Evolutionary conservation across 1,140 invertebrate genomes (phyloP).

Genomic region (Drosophila ficusphila): DNA sequence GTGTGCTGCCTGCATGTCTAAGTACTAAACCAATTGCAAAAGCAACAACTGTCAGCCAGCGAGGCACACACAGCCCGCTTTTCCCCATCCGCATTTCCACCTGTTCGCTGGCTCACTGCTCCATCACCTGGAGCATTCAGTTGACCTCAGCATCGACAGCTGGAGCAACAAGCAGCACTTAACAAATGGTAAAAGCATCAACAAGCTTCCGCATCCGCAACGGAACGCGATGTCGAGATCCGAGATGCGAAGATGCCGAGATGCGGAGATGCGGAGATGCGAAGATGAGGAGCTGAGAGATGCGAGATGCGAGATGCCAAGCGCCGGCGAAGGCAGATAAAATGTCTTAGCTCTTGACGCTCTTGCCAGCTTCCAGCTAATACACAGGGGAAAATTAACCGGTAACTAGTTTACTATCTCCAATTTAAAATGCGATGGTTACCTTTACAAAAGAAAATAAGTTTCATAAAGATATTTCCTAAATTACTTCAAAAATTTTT

Average conservation of each 20-base stretch:
- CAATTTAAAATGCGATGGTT: not conserved
- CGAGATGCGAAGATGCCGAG: conserved; percentile 8
- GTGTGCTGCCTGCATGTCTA: conserved; percentile 62
- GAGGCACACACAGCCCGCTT: no score
- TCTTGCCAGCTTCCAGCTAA: conserved; percentile 9
- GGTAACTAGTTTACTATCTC: no score
- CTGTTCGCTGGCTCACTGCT: conserved; percentile 42
- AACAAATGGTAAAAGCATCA: conserved; percentile 83
- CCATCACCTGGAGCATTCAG: conserved; percentile 65
- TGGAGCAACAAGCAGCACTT: conserved; percentile 82
- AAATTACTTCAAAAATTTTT: no score
- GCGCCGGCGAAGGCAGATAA: conserved; percentile 61
- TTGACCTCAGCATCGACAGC: conserved; percentile 80
- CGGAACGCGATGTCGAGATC: conserved; percentile 61
- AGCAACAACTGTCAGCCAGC: conserved; percentile 45
- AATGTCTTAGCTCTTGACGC: conserved; percentile 69
- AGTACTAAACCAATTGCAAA: conserved; percentile 74
- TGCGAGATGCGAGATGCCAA: conserved; percentile 8
- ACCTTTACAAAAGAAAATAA: not conserved
- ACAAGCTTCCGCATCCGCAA: conserved; percentile 81
- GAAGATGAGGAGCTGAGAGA: conserved; percentile 3
- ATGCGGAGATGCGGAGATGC: conserved; percentile 9
- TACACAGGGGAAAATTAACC: not conserved
- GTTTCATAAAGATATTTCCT: no score
- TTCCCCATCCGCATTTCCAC: conserved; percentile 21